Percentiles rank a stretch among this genome's conserved stretches.
Evolutionary conservation across 2,113 vertebrate genomes (phyloP).

Genomic region (Hyperoodon ampullatus): DNA sequence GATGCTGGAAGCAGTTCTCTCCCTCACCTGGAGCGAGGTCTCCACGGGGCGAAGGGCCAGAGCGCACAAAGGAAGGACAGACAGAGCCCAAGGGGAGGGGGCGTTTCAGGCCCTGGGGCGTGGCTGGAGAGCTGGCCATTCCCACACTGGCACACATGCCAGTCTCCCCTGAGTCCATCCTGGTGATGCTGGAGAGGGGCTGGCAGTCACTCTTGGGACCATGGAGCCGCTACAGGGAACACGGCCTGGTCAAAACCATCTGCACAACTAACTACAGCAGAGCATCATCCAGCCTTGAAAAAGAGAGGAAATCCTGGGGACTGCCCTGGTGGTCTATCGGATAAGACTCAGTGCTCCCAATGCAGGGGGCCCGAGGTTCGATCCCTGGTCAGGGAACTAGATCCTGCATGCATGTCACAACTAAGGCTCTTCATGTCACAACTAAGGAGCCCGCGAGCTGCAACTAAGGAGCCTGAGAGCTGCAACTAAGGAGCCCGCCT

Average conservation of each 20-base stretch:
- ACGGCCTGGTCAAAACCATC: background rate
- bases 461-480: no score
- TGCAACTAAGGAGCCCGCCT: no score
- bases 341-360: no score
- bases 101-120: background rate
- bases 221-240: accelerated
- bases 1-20: background rate
- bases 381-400: no score
- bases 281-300: background rate
- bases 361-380: no score
- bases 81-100: background rate
- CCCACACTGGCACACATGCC: background rate
- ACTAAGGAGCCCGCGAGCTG: no score
- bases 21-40: background rate
- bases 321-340: no score
- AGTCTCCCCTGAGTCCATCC: background rate
- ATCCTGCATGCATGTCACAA: no score
- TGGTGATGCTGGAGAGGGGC: background rate
- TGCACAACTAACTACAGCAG: accelerated
- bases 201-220: accelerated
- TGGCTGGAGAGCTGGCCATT: no score
- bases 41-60: accelerated
- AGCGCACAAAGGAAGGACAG: background rate
- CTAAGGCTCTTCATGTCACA: no score
- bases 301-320: background rate